These are phyloP conservation scores for Lordiphosa stackelbergi DNA, from an alignment of 1,140 invertebrate species.

Conservation along the genomic window DNA sequence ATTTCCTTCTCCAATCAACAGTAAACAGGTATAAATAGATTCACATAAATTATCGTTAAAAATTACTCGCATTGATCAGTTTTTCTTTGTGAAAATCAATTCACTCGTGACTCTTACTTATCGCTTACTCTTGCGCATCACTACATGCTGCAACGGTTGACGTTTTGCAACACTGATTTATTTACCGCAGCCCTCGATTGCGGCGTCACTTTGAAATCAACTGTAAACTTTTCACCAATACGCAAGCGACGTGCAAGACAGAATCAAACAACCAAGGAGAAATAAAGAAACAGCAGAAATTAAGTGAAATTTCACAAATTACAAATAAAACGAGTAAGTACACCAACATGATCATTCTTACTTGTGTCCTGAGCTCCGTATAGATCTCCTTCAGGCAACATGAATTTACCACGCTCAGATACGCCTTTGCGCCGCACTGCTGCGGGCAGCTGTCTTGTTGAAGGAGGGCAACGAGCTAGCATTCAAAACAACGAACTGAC, in stretches of 20 bases:
- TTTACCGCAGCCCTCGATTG: constrained; percentile 45
- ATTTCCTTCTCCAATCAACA: too few relatives aligned
- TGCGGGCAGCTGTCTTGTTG: constrained; percentile 49
- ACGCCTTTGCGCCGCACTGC: constrained; percentile 70
- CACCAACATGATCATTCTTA: background rate
- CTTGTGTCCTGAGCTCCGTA: too few relatives aligned
- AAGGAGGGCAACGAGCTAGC: constrained; percentile 14
- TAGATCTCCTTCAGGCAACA: too few relatives aligned
- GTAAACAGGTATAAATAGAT: too few relatives aligned
- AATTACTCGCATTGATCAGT: too few relatives aligned
- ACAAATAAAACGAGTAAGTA: constrained; percentile 1
- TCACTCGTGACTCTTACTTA: too few relatives aligned
- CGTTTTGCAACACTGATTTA: constrained; percentile 38
- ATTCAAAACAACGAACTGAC: constrained; percentile 36
- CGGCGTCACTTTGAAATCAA: constrained; percentile 70
- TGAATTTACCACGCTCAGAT: too few relatives aligned
- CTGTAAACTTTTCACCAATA: constrained; percentile 66
- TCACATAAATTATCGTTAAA: too few relatives aligned
- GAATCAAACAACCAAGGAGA: constrained; percentile 32
- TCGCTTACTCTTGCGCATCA: too few relatives aligned
- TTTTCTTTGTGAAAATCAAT: too few relatives aligned
- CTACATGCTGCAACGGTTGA: too few relatives aligned
- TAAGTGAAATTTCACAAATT: background rate
- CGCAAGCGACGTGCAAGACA: constrained; percentile 38
- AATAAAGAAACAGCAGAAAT: constrained; percentile 22